phyloP scores from a whole-genome alignment of 2,888 invertebrate genomes.

The Cosmia trapezina region DNA sequence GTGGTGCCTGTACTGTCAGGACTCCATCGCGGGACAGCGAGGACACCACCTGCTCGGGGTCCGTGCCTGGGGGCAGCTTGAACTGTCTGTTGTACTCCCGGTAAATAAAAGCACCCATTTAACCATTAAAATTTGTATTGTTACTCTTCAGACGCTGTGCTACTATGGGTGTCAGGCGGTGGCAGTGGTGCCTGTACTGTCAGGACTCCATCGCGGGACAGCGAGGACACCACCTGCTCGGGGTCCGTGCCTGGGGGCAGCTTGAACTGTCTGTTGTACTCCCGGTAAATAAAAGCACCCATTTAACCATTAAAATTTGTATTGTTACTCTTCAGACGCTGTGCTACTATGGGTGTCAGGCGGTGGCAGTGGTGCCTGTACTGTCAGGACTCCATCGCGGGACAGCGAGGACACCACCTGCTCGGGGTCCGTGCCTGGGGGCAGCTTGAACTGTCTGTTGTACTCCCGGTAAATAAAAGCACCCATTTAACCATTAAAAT shows the following conservation, averaged over 20 bases:
- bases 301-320: not conserved
- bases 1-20: slow-evolving; percentile 96
- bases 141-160: not conserved
- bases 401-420: slow-evolving; percentile 96
- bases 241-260: slow-evolving; percentile 97
- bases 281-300: not conserved
- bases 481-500: not conserved
- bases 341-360: not conserved
- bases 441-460: too few species aligned
- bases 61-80: slow-evolving; percentile 96
- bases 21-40: slow-evolving; percentile 98
- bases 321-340: not conserved
- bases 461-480: too few species aligned
- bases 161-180: not conserved
- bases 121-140: slow-evolving; percentile 3
- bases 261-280: slow-evolving; percentile 16
- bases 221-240: slow-evolving; percentile 95
- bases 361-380: slow-evolving; percentile 92
- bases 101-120: not conserved
- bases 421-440: slow-evolving; percentile 97
- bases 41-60: slow-evolving; percentile 96
- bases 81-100: too few species aligned
- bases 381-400: slow-evolving; percentile 97
- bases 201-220: slow-evolving; percentile 97
- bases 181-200: slow-evolving; percentile 94